Percentiles rank a stretch among this genome's conserved stretches.
Conservation (phyloP, 1,140 invertebrate genomes). For the Antheraea pernyi region DNA sequence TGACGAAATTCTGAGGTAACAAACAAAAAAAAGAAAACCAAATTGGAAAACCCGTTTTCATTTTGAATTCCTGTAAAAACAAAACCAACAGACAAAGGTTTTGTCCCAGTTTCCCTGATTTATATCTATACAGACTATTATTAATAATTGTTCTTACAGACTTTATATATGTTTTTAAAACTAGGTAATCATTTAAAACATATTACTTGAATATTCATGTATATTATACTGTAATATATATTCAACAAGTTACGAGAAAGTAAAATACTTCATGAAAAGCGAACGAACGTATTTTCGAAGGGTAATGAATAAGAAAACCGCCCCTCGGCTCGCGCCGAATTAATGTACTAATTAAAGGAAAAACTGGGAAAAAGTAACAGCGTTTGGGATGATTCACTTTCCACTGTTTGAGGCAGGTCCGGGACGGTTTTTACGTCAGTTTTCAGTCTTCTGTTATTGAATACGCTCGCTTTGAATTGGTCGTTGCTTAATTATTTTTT, state of each 20-base stretch:
- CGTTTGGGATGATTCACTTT: slow-evolving; percentile 37
- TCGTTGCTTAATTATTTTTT: slow-evolving; percentile 3
- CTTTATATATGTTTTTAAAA: no score
- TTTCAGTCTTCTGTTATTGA: slow-evolving; percentile 53
- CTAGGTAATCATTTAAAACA: no score
- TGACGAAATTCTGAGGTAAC: no score
- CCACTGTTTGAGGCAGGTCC: slow-evolving; percentile 64
- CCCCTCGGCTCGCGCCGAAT: slow-evolving; percentile 28
- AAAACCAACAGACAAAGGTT: no score
- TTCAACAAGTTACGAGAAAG: slow-evolving; percentile 35
- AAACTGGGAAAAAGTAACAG: slow-evolving; percentile 50
- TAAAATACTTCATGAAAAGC: background rate
- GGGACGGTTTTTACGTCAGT: slow-evolving; percentile 75
- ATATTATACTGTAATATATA: background rate
- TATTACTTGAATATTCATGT: no score
- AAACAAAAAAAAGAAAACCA: no score
- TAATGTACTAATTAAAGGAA: slow-evolving; percentile 70
- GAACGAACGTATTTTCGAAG: slow-evolving; percentile 16
- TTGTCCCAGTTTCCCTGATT: no score
- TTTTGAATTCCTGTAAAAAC: no score
- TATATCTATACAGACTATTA: no score
- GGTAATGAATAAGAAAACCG: slow-evolving; percentile 36
- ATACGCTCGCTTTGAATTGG: slow-evolving; percentile 39
- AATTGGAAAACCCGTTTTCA: no score
- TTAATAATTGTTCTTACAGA: no score